Evolutionary conservation across 2,888 invertebrate species (phyloP), one percentile per base, ranked within the genome.

Genomic region (Fragum fragum): DNA sequence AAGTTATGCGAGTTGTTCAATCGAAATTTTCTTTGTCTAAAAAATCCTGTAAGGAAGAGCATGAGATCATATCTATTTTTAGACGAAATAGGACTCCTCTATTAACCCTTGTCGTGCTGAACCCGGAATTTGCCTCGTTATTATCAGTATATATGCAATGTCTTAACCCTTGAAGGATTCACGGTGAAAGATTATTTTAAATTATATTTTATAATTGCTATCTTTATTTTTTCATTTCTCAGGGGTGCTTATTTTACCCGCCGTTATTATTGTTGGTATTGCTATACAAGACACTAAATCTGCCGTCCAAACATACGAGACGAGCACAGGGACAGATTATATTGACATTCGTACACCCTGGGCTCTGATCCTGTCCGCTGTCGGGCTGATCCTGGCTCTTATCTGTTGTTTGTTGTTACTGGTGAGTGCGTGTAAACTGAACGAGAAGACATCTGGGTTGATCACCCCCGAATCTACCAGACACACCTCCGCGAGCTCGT

Each of bases 191-290:
- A n/a, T n/a, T n/a, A n/a, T n/a, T n/a, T n/a, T n/a, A n/a, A n/a
- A n/a, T n/a, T n/a, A n/a, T n/a, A n/a, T n/a, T n/a, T n/a, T n/a
- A n/a, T n/a, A n/a, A n/a, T n/a, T n/a, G n/a, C n/a, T n/a, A n/a
- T n/a, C n/a, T n/a, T n/a, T n/a, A n/a, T n/a, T n/a, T n/a, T 36
- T 36, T 6, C 32, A 36, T 29, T 52, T 79, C 61, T 16, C 79
- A 83, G 79, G 79, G 26, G 42, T 76, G 3, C 47, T 83, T 3
- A 73, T 83, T 9, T 7, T 83, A 57, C 79, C 76, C 47, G 57
- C 76, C 1, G 79, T 83, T 0, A 71, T 83, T 16, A 76, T 55
- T 7, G 70, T 76, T 14, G 73, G 70, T 18, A 21, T 68, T n/a
- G 39, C 73, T 11, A 55, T 76, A 32, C 47, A 76, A 29, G 42